phyloP scores from a whole-genome alignment of 2,888 invertebrate species.

The Xestia c-nigrum region DNA sequence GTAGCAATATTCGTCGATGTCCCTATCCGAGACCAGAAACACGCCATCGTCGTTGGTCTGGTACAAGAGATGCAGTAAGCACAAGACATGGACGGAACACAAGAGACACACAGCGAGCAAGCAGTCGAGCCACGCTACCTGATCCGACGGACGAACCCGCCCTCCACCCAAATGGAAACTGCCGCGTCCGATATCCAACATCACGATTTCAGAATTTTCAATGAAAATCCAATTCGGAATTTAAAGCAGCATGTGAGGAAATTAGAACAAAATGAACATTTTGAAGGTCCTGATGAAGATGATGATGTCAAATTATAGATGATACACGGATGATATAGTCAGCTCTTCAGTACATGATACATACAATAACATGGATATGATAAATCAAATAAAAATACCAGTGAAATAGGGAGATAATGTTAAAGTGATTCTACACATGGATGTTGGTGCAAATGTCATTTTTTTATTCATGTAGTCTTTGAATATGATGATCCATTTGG shows the following conservation, averaged over 20 bases:
- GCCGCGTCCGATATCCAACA: conserved; percentile 80
- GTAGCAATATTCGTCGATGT: conserved; percentile 84
- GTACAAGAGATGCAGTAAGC: conserved; percentile 92
- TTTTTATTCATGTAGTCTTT: conserved; percentile 87
- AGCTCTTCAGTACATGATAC: conserved; percentile 28
- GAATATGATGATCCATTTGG: conserved; percentile 83
- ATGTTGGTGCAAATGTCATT: conserved; percentile 86
- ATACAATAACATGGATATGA: conserved; percentile 26
- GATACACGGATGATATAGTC: conserved; percentile 55
- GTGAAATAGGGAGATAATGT: conserved; percentile 85
- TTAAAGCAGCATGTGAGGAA: conserved; percentile 89
- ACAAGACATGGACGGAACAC: conserved; percentile 92
- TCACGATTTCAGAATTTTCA: conserved; percentile 70
- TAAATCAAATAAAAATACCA: conserved; percentile 81
- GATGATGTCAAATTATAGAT: conserved; percentile 28
- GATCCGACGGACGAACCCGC: conserved; percentile 93
- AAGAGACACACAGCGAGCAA: conserved; percentile 92
- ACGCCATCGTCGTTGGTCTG: conserved; percentile 74
- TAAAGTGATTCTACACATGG: conserved; percentile 86
- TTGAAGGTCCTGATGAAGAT: conserved; percentile 59
- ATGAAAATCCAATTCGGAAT: conserved; percentile 81
- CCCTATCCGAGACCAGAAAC: conserved; percentile 78
- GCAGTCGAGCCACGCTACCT: conserved; percentile 95
- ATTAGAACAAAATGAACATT: conserved; percentile 83
- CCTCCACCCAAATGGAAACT: conserved; percentile 89